Base-by-base conservation (phyloP, 2,797 vertebrate genomes). In the Macropus fuliginosus region DNA sequence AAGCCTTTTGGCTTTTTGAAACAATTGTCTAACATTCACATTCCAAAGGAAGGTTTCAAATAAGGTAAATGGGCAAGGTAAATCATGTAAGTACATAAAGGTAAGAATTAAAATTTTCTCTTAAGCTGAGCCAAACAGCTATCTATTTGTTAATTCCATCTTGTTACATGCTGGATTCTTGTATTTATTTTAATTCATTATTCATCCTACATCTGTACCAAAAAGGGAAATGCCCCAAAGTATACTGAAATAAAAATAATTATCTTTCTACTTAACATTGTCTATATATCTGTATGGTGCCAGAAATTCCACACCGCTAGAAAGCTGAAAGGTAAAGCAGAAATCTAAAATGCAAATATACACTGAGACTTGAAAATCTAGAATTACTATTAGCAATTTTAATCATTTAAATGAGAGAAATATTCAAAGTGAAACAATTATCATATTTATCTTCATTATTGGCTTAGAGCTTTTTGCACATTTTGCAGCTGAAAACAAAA, bases 11-110 rank as follows among this genome's bases (percentile, higher is more conserved):
- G 0, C 29, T 97, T 95, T 16, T 14, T 97, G 2, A 0, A 54
- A 54, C n/a, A 31, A 90, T 95, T 92, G 34, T 91, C 97, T 95
- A 96, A 55, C 91, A 93, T 95, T 97, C 14, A 14, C 21, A 66
- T 90, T 93, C 93, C 4, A 90, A 90, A 93, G 74, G 0, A 66
- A 54, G 27, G 55, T 94, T 97, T 97, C 55, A 62, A 97, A 40
- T 4, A 93, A 93, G 21, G 89, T 28, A 92, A 54, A 95, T 93
- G 92, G 52, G 95, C 96, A 94, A 91, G 0, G 96, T 96, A 97
- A 96, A 97, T 97, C 97, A 91, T 55, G 93, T 89, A 34, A 74
- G 2, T 5, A 11, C 50, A n/a, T 62, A 34, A 24, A 0, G 0
- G 12, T n/a, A n/a, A 34, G 92, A 91, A 8, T 28, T 59, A 96